A percentile compares a stretch with the other conserved stretches of the same genome.
Conservation (phyloP, 1,140 invertebrate species). For the Panagrolaimus sp. region DNA sequence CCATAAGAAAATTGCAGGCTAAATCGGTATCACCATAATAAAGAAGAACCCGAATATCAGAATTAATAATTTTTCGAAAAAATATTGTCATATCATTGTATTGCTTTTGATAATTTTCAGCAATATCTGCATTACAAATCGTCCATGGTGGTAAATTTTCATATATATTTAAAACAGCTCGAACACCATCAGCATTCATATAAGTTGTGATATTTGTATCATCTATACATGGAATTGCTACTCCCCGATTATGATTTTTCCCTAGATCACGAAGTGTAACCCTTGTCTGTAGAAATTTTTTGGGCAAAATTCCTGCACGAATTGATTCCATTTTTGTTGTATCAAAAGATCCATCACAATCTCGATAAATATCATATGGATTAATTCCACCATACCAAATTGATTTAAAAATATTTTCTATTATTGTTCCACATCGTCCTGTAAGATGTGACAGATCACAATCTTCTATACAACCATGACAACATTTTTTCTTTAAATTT, state of each 20-base stretch:
- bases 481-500: not conserved
- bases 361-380: conserved; percentile 52
- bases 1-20: conserved; percentile 62
- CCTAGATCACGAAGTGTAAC: too few relatives aligned
- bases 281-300: not conserved
- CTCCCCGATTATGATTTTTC: too few relatives aligned
- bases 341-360: conserved; percentile 16
- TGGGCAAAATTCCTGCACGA: not conserved
- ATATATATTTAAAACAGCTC: conserved; percentile 20
- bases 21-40: conserved; percentile 64
- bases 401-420: conserved; percentile 61
- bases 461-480: not conserved
- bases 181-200: conserved; percentile 22
- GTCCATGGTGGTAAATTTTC: conserved; percentile 19
- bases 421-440: not conserved
- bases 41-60: conserved; percentile 58
- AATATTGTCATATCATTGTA: not conserved
- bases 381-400: conserved; percentile 59
- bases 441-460: not conserved
- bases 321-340: not conserved
- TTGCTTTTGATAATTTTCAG: not conserved
- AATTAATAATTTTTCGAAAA: conserved; percentile 10
- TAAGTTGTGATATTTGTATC: not conserved
- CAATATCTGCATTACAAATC: conserved; percentile 2
- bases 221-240: conserved; percentile 18